Conservation (phyloP, 1,140 invertebrate genomes). For the Pinna nobilis region DNA sequence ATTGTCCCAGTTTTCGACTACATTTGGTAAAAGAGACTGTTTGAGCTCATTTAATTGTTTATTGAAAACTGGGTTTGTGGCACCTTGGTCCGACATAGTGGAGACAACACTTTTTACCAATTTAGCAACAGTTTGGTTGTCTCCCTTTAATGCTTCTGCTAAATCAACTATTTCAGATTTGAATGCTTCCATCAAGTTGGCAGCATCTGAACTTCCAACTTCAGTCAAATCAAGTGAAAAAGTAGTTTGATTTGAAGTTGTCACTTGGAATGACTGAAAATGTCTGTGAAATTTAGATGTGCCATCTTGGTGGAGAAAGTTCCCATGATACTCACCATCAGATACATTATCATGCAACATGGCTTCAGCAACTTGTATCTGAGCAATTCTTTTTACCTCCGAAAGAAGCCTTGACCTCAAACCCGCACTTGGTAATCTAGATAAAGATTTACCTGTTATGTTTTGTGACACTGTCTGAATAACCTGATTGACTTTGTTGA, state of each 20-base stretch:
- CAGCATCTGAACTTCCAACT: conserved; percentile 6
- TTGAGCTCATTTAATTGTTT: conserved; percentile 14
- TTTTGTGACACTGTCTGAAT: conserved; percentile 31
- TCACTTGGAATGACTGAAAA: too few relatives aligned
- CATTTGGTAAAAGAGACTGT: conserved; percentile 13
- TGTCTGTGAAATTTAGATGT: too few relatives aligned
- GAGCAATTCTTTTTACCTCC: conserved; percentile 20
- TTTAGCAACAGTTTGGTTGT: too few relatives aligned
- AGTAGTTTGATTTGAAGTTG: conserved; percentile 1
- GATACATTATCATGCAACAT: too few relatives aligned
- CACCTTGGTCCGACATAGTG: conserved; percentile 41
- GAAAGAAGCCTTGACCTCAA: conserved; percentile 11
- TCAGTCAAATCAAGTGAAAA: background rate
- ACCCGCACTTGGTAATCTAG: conserved; percentile 27
- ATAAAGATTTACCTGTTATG: conserved; percentile 32
- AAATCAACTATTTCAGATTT: too few relatives aligned
- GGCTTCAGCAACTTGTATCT: too few relatives aligned
- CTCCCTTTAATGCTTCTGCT: background rate
- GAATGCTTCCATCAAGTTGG: background rate
- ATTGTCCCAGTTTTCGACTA: conserved; percentile 11
- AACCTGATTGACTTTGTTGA: conserved; percentile 23
- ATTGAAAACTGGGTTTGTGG: too few relatives aligned
- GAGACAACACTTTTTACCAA: conserved; percentile 7
- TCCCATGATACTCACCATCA: too few relatives aligned
- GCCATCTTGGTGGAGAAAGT: too few relatives aligned